These are phyloP conservation scores for Epinephelus fuscoguttatus DNA, from an alignment of 2,113 vertebrate species.

Conservation along the genomic window DNA sequence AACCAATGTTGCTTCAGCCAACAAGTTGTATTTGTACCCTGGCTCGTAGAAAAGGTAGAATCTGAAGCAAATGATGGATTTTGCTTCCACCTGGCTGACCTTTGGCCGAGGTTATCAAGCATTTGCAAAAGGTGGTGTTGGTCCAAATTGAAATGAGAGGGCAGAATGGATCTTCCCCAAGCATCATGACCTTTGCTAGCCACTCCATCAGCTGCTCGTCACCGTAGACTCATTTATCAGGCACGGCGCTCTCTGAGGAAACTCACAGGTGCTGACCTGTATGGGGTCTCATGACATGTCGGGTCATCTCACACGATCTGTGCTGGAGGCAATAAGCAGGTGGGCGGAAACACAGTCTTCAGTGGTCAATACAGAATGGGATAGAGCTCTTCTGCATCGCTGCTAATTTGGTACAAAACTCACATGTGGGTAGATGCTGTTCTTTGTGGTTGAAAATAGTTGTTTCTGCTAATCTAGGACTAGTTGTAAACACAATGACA, in stretches of 20 bases:
- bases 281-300: slow-evolving; percentile 70
- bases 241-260: slow-evolving; percentile 51
- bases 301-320: slow-evolving; percentile 78
- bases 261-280: slow-evolving; percentile 74
- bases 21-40: slow-evolving; percentile 51
- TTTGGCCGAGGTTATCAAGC: slow-evolving; percentile 65
- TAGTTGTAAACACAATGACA: slow-evolving; percentile 10
- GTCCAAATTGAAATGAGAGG: slow-evolving; percentile 73
- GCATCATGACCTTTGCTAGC: slow-evolving; percentile 73
- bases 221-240: slow-evolving; percentile 76
- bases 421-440: background rate
- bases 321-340: slow-evolving; percentile 67
- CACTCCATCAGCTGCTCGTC: slow-evolving; percentile 77
- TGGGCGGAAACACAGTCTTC: slow-evolving; percentile 51
- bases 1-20: slow-evolving; percentile 34
- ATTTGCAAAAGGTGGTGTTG: slow-evolving; percentile 64
- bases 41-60: slow-evolving; percentile 33
- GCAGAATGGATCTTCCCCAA: slow-evolving; percentile 61
- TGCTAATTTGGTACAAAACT: slow-evolving; percentile 53
- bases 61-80: slow-evolving; percentile 56
- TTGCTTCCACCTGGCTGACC: slow-evolving; percentile 56
- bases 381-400: slow-evolving; percentile 57
- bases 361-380: slow-evolving; percentile 56
- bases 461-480: slow-evolving; percentile 11
- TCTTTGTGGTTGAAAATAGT: slow-evolving; percentile 17